These are phyloP conservation scores for Aphaenogaster ashmeadi DNA, from an alignment of 1,140 invertebrate genomes.

Conservation along the genomic window DNA sequence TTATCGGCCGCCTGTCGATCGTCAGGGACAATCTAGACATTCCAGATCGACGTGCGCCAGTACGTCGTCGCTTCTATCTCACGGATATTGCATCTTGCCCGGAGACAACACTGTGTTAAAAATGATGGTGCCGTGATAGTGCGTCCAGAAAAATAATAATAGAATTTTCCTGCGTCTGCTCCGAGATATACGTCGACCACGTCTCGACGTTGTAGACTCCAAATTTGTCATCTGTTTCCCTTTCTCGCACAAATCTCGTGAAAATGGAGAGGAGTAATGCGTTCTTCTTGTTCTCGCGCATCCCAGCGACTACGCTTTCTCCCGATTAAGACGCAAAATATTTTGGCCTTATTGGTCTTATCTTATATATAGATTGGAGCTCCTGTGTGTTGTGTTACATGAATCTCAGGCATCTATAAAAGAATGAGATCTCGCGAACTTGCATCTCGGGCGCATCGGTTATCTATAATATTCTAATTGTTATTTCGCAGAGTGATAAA, in stretches of 20 bases:
- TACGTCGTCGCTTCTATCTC: neutral
- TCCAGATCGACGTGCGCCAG: neutral
- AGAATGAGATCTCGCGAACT: neutral
- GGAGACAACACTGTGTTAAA: neutral
- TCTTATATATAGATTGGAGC: no score
- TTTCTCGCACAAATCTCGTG: neutral
- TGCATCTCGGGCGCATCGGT: neutral
- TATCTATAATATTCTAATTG: neutral
- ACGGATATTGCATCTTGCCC: neutral
- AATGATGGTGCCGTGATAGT: neutral
- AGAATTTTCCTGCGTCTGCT: neutral
- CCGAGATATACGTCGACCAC: neutral
- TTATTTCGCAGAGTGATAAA: neutral
- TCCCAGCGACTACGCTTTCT: neutral
- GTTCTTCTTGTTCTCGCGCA: neutral
- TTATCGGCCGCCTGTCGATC: neutral
- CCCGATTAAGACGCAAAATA: neutral
- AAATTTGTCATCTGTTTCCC: neutral
- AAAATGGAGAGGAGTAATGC: neutral
- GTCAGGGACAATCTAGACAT: neutral
- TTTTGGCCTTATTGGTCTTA: no score
- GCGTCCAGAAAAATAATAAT: neutral
- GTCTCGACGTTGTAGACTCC: neutral
- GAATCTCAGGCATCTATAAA: neutral
- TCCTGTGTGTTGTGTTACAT: neutral